phyloP scores from a whole-genome alignment of 2,888 invertebrate genomes.

The Dicycla oo region DNA sequence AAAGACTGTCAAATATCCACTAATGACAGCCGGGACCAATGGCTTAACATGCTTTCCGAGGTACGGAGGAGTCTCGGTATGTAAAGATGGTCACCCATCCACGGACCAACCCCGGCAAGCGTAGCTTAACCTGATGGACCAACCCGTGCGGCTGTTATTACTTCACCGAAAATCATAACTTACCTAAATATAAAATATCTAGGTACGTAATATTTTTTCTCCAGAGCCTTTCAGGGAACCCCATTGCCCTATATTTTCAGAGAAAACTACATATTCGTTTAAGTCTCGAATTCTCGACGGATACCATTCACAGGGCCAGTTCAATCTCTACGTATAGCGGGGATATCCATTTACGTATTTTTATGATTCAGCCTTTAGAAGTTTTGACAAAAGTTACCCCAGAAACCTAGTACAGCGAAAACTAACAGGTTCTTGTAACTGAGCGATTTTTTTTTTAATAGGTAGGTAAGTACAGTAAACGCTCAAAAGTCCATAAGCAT shows the following conservation, averaged over 20 bases:
- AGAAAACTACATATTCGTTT: conserved; percentile 23
- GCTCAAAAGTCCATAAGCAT: too few relatives aligned
- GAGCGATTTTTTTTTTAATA: neutral
- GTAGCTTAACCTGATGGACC: too few relatives aligned
- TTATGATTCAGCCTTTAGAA: neutral
- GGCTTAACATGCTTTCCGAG: too few relatives aligned
- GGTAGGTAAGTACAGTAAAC: neutral
- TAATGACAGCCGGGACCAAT: too few relatives aligned
- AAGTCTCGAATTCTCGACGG: neutral
- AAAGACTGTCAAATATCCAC: too few relatives aligned
- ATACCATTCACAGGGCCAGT: conserved; percentile 14
- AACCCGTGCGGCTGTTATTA: too few relatives aligned
- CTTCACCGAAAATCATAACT: neutral
- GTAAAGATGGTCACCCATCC: too few relatives aligned
- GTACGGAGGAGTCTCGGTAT: too few relatives aligned
- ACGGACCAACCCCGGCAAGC: too few relatives aligned
- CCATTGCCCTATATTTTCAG: conserved; percentile 42
- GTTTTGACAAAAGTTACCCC: conserved; percentile 9
- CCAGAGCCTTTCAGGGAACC: neutral
- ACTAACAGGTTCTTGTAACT: neutral
- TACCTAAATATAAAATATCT: neutral
- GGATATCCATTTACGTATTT: conserved; percentile 38
- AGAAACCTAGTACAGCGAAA: too few relatives aligned
- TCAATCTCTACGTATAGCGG: conserved; percentile 42
- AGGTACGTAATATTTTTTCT: neutral